Evolutionary conservation across 1,140 invertebrate genomes (phyloP).

Genomic region (Cydia splendana): DNA sequence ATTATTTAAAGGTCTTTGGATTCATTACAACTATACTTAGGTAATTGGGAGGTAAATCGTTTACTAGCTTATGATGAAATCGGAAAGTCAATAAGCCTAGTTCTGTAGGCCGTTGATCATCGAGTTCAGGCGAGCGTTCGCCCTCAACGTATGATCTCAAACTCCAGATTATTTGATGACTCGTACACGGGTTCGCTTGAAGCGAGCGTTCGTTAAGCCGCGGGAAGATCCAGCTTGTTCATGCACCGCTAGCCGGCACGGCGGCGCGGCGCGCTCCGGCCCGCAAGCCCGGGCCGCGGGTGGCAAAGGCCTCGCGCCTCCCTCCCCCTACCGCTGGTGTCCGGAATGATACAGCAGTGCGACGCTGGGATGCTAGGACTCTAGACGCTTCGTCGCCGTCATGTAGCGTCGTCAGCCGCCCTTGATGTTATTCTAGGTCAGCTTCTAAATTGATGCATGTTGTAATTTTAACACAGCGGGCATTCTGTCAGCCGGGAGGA

Average conservation of each 20-base stretch:
- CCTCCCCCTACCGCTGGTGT: slow-evolving; percentile 44
- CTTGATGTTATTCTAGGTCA: slow-evolving; percentile 26
- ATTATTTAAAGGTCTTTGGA: too few species aligned
- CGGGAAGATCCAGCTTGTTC: background rate
- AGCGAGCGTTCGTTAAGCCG: background rate
- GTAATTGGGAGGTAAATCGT: too few species aligned
- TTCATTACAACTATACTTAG: too few species aligned
- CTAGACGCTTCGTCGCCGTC: slow-evolving; percentile 39
- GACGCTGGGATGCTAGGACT: slow-evolving; percentile 15
- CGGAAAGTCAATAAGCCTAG: too few species aligned
- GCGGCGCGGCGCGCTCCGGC: background rate
- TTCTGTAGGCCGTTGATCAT: too few species aligned
- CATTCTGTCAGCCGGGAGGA: background rate
- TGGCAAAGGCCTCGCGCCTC: slow-evolving; percentile 36
- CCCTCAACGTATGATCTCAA: too few species aligned
- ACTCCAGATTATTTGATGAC: too few species aligned
- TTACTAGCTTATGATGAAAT: too few species aligned
- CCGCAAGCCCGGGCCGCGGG: slow-evolving; percentile 38
- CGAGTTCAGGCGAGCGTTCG: too few species aligned
- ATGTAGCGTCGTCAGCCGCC: slow-evolving; percentile 33
- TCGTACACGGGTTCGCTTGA: background rate
- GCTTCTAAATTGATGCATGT: background rate
- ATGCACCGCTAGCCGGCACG: background rate
- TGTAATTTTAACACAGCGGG: slow-evolving; percentile 18
- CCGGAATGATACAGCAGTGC: slow-evolving; percentile 50